Evolutionary conservation across 2,113 vertebrate species (phyloP), one percentile per base, ranked within the genome.

Genomic region (Macroglossus sobrinus): DNA sequence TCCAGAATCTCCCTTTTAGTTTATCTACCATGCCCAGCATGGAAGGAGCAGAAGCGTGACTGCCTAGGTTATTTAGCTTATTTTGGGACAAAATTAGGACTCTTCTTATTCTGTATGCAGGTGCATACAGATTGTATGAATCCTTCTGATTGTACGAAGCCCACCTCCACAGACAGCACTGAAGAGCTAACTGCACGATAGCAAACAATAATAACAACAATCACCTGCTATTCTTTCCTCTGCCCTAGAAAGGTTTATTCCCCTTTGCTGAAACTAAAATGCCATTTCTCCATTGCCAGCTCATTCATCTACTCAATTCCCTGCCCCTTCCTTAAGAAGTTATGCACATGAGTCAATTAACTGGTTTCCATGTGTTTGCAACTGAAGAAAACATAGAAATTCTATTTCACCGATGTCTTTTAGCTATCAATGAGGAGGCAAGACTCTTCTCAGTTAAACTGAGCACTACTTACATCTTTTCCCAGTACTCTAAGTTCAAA

Each of bases 401-500:
- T 47, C n/a, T 50, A 66, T 75, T 84, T 69, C 13, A 45, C 59
- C 59, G 35, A 38, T 13, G 28, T 75, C 80, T 90, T 84, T 61
- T 47, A 64, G 47, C 72, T 50, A 72, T 18, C 33, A 76, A 15
- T 4, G 50, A 94, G n/a, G 53, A 94, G 63, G 61, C 4, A 57
- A 79, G 38, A 61, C 30, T 55, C n/a, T 15, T 64, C 91, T 69
- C 59, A n/a, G 2, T 33, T 26, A 30, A 89, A 19, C 75, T 72
- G 59, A 40, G 35, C 19, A 4, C 7, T 89, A 99, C 99, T 99
- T 99, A 99, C 99, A 91, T 99, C 99, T 99, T 99, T 99, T 74
- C 99, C 99, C 92, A 99, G 72, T 47, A 99, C 99, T 98, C 99
- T 98, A 75, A 99, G 99, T 97, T 99, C 99, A 98, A 99, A 99